Evolutionary conservation across 2,888 invertebrate genomes (phyloP), one percentile per base, ranked within the genome.

Genomic region (Ernsta delagoae): DNA sequence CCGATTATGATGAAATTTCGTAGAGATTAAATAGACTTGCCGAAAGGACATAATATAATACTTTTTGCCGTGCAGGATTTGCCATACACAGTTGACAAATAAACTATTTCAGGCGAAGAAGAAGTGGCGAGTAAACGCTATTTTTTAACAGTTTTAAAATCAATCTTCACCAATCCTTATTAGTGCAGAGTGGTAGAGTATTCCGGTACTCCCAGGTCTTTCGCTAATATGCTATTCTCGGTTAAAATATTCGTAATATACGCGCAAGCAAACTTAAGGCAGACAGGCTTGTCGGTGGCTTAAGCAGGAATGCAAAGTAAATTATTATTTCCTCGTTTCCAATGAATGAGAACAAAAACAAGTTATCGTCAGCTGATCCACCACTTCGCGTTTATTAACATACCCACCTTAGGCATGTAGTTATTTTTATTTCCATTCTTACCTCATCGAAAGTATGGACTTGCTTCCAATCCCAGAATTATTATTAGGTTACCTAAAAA

Each of bases 331-430:
- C 65, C 64, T 70, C 45, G 69, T 64, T 50, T 62, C 69, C 70
- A 70, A 77, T 78, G 76, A 78, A 78, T 77, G 75, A 73, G 70
- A 74, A 67, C 24, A 72, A 65, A 87, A 89, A 88, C 77, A 75
- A 87, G 90, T 85, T 82, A 73, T 72, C 79, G 88, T 90, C 92
- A 92, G 91, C 92, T 92, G 92, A 91, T 88, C 78, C 75, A 76
- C 78, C 75, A 71, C 16, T 80, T 85, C 86, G 89, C 85, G 89
- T 88, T 84, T 82, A 84, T 86, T 79, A 76, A 70, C 39, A 50
- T 62, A 16, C 16, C 16, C 16, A 16, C 4, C 5, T 39, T 5
- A 41, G 41, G 41, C 9, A 41, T 65, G 59, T 72, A 54, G 72
- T 73, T 65, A 70, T 84, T 79, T 81, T 78, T 78, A 79, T 79